These are phyloP conservation scores for Phrynosoma platyrhinos DNA, from an alignment of 2,113 vertebrate species.

Conservation along the genomic window DNA sequence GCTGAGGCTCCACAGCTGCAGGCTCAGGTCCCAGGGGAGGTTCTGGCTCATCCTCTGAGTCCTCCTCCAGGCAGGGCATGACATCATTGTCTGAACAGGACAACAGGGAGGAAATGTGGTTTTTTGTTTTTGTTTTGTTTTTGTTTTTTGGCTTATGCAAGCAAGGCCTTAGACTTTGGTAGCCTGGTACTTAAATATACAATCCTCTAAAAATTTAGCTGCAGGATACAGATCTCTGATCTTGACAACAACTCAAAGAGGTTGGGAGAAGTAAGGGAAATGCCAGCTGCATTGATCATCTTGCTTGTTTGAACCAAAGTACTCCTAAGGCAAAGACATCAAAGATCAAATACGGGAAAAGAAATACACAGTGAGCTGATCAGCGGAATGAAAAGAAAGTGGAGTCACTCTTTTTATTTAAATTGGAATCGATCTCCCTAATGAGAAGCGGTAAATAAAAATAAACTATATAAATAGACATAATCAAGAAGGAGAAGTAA, in stretches of 20 bases:
- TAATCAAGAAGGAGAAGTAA: slow-evolving; percentile 59
- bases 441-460: slow-evolving; percentile 70
- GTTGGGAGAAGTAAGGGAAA: background rate
- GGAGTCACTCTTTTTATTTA: slow-evolving; percentile 64
- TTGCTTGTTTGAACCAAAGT: slow-evolving; percentile 23
- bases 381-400: slow-evolving; percentile 52
- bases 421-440: slow-evolving; percentile 73
- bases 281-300: background rate
- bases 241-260: slow-evolving; percentile 20
- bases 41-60: too few relatives aligned
- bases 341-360: slow-evolving; percentile 21
- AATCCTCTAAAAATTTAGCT: slow-evolving; percentile 15
- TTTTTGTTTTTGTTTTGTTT: too few relatives aligned
- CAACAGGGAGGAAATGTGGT: background rate
- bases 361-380: slow-evolving; percentile 43
- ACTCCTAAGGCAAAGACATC: slow-evolving; percentile 15
- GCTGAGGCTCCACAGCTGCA: too few relatives aligned
- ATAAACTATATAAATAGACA: slow-evolving; percentile 73
- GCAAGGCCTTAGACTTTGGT: background rate
- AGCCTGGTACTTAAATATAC: background rate
- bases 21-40: too few relatives aligned
- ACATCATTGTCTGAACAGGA: background rate
- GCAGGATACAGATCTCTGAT: background rate
- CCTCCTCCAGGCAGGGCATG: too few relatives aligned
- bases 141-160: background rate